phyloP scores from a whole-genome alignment of 1,140 invertebrate genomes.

The Drosophila carrolli region DNA sequence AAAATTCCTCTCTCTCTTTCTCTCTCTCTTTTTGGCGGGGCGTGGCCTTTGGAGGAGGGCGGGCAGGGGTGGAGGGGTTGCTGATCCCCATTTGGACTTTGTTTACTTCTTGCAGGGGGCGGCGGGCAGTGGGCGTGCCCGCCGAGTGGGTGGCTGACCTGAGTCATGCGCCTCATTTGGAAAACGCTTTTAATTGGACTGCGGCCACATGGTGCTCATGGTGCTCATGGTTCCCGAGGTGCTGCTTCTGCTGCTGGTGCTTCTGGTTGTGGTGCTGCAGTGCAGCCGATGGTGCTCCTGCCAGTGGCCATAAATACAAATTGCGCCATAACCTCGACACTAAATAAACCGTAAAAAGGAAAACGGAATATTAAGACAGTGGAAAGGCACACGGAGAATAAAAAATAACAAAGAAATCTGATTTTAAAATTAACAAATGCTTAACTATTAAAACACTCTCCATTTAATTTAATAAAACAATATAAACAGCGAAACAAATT shows the following conservation, averaged over 20 bases:
- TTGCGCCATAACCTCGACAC: slow-evolving; percentile 79
- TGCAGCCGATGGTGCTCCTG: slow-evolving; percentile 12
- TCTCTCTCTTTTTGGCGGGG: slow-evolving; percentile 1
- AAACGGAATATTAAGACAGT: slow-evolving; percentile 9
- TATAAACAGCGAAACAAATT: no score
- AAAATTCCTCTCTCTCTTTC: slow-evolving; percentile 1
- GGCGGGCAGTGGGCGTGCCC: slow-evolving; percentile 21
- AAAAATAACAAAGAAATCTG: not conserved
- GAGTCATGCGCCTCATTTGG: slow-evolving; percentile 56
- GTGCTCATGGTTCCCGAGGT: not conserved
- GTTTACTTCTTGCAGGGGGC: slow-evolving; percentile 13
- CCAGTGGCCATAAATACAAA: slow-evolving; percentile 70
- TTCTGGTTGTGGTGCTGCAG: not conserved
- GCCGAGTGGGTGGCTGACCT: slow-evolving; percentile 23
- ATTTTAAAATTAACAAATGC: no score
- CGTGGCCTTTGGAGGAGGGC: slow-evolving; percentile 10
- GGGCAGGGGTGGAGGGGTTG: not conserved
- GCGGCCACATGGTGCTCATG: slow-evolving; percentile 48
- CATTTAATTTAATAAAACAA: no score
- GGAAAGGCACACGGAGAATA: not conserved
- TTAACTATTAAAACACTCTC: no score
- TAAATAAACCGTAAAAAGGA: slow-evolving; percentile 74
- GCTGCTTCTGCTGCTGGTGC: not conserved
- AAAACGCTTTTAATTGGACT: slow-evolving; percentile 71
- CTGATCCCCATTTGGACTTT: slow-evolving; percentile 1